These are phyloP conservation scores for Telenomus remus DNA, from an alignment of 1,140 invertebrate species.

Conservation along the genomic window DNA sequence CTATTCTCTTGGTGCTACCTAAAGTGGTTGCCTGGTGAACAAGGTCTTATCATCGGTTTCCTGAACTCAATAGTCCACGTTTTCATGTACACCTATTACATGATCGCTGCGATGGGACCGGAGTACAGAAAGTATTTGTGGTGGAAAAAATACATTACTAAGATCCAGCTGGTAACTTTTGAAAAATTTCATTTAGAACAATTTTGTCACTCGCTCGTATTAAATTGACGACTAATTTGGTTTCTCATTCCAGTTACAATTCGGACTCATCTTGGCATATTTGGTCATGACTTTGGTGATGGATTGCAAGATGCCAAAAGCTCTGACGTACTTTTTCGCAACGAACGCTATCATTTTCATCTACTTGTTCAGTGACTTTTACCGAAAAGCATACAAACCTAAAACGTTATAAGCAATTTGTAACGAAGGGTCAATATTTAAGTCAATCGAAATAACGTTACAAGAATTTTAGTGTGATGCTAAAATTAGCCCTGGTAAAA, in stretches of 20 bases:
- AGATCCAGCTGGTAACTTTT: conserved; percentile 80
- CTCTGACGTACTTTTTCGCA: conserved; percentile 79
- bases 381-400: conserved; percentile 78
- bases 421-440: neutral
- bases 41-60: conserved; percentile 75
- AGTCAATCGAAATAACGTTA: neutral
- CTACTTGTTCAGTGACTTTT: conserved; percentile 78
- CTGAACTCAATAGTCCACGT: conserved; percentile 84
- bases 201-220: neutral
- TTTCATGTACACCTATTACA: conserved; percentile 86
- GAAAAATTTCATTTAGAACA: too few species aligned
- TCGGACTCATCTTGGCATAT: conserved; percentile 77
- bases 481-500: too few species aligned
- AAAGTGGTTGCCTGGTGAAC: conserved; percentile 75
- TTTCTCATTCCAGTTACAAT: conserved; percentile 74
- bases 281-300: conserved; percentile 73
- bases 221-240: neutral
- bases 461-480: too few species aligned
- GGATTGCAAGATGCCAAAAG: conserved; percentile 77
- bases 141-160: conserved; percentile 90
- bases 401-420: conserved; percentile 58
- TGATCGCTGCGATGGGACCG: conserved; percentile 82
- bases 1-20: conserved; percentile 75
- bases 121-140: conserved; percentile 83
- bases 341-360: conserved; percentile 77